Conservation (phyloP, 1,140 invertebrate species). For the Drosophila seguyi region DNA sequence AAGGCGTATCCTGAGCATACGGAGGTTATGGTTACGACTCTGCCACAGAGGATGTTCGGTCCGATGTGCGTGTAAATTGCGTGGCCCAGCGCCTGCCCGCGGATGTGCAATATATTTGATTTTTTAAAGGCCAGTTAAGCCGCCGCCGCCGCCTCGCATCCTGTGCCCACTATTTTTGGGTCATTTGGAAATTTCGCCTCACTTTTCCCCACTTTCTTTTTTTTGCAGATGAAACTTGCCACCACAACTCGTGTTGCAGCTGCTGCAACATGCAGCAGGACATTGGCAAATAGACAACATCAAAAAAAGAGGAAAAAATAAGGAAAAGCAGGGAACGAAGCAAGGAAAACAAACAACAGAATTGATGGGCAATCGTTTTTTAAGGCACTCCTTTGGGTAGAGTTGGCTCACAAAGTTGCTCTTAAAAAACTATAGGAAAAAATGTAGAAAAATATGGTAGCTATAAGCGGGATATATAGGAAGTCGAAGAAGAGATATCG, state of each 20-base stretch:
- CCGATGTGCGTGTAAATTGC: conserved; percentile 54
- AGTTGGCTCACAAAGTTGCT: neutral
- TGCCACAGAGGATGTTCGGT: conserved; percentile 33
- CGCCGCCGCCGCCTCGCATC: conserved; percentile 24
- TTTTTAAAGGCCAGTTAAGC: conserved; percentile 72
- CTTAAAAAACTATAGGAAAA: neutral
- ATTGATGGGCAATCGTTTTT: conserved; percentile 33
- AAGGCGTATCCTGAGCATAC: neutral
- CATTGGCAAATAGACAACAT: neutral
- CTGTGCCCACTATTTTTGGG: conserved; percentile 48
- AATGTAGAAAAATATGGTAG: neutral
- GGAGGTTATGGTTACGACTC: conserved; percentile 19
- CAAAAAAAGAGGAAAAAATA: no score
- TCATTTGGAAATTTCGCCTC: conserved; percentile 64
- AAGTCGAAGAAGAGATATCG: neutral
- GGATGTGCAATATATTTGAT: conserved; percentile 60
- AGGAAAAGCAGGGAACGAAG: neutral
- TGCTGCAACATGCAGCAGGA: conserved; percentile 21
- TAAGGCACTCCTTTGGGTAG: neutral
- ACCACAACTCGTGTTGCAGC: conserved; percentile 15
- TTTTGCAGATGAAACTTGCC: conserved; percentile 19
- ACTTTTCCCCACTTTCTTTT: neutral
- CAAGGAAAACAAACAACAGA: conserved; percentile 28
- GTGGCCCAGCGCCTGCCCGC: conserved; percentile 18
- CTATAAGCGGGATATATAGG: neutral